Conservation (phyloP, 2,888 invertebrate species). For the Drosophila histrio region DNA sequence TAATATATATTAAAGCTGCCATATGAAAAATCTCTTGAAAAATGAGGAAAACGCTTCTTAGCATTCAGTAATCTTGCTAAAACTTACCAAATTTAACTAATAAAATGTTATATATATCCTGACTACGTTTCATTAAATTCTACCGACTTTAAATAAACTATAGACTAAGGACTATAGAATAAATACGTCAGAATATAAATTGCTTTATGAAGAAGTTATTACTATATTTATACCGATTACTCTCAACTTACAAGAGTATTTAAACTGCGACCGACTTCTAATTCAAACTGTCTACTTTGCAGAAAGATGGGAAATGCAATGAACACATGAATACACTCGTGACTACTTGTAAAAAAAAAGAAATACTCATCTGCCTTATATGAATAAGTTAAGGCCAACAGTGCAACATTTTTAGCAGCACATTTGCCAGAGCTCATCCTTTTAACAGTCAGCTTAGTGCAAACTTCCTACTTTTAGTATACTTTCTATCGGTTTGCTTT, state of each 20-base stretch:
- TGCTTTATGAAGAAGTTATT: neutral
- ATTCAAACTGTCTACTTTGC: neutral
- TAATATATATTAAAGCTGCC: no score
- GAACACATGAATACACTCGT: constrained; percentile 21
- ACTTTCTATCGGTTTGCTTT: constrained; percentile 38
- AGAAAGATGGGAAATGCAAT: constrained; percentile 5
- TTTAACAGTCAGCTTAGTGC: constrained; percentile 32
- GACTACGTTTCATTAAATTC: neutral
- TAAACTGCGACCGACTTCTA: neutral
- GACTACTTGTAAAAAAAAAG: constrained; percentile 4
- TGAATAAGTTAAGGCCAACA: constrained; percentile 25
- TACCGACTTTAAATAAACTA: neutral
- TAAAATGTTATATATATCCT: neutral
- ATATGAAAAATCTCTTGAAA: no score
- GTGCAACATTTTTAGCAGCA: constrained; percentile 17
- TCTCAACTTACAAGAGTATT: no score
- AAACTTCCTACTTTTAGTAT: constrained; percentile 29
- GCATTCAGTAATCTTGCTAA: no score
- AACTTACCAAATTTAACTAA: neutral
- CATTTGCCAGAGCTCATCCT: constrained; percentile 35
- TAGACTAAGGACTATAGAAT: no score
- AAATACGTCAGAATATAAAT: neutral
- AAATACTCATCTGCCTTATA: constrained; percentile 3
- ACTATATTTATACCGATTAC: no score
- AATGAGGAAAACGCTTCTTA: no score